Conservation (phyloP, 1,140 invertebrate species). For the Orussus abietinus region DNA sequence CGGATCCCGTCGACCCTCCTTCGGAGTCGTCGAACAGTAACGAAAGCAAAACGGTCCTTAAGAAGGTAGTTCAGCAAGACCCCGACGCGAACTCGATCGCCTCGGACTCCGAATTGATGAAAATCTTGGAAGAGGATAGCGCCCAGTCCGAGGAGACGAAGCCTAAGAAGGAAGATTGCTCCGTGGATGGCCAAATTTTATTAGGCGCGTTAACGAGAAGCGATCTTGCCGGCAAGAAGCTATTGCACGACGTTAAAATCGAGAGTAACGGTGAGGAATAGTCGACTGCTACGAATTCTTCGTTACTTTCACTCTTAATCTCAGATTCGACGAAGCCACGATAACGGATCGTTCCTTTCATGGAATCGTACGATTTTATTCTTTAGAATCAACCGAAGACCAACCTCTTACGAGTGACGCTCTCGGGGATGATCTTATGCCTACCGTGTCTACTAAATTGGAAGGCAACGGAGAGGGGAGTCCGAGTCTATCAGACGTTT, state of each 20-base stretch:
- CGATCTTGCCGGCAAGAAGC: slow-evolving; percentile 19
- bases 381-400: too few relatives aligned
- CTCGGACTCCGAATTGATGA: slow-evolving; percentile 48
- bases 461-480: too few relatives aligned
- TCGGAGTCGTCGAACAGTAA: neutral
- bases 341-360: too few relatives aligned
- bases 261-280: slow-evolving; percentile 15
- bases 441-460: too few relatives aligned
- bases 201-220: slow-evolving; percentile 37
- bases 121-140: slow-evolving; percentile 49
- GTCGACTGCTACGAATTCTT: too few relatives aligned
- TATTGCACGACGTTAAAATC: slow-evolving; percentile 20
- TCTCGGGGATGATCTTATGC: too few relatives aligned
- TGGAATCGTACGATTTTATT: too few relatives aligned
- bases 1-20: slow-evolving; percentile 15
- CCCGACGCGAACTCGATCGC: slow-evolving; percentile 43
- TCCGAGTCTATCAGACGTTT: too few relatives aligned
- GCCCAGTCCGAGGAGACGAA: slow-evolving; percentile 39
- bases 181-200: slow-evolving; percentile 31
- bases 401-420: too few relatives aligned
- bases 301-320: too few relatives aligned
- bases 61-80: slow-evolving; percentile 24
- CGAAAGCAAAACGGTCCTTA: slow-evolving; percentile 20
- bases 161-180: slow-evolving; percentile 33
- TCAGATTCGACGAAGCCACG: too few relatives aligned